These are phyloP conservation scores for Odocoileus virginianus DNA, from an alignment of 2,113 vertebrate genomes.

Conservation along the genomic window DNA sequence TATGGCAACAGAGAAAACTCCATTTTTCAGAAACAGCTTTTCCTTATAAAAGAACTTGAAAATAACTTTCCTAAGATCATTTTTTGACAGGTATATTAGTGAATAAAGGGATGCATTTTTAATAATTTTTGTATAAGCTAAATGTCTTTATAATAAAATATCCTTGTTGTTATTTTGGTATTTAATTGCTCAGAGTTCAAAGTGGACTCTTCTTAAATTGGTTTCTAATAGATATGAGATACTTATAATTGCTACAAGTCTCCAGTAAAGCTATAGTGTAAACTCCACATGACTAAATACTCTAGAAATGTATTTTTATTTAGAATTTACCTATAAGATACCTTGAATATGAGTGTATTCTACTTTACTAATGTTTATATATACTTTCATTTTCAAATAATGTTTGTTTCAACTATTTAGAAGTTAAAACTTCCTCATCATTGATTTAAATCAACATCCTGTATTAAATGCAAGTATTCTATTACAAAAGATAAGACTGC, in stretches of 20 bases:
- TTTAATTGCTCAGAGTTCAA: not conserved
- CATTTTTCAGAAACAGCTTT: not conserved
- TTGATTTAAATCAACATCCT: not conserved
- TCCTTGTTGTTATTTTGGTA: not conserved
- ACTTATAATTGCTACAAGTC: not conserved
- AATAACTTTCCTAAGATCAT: not conserved
- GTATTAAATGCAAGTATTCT: not conserved
- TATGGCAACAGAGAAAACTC: slow-evolving; percentile 37
- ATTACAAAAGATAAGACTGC: not conserved
- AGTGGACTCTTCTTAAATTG: not conserved
- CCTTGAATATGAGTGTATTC: not conserved
- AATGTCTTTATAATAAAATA: not conserved
- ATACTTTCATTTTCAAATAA: slow-evolving; percentile 14
- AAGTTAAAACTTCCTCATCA: not conserved
- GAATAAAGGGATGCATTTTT: slow-evolving; percentile 3
- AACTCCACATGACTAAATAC: not conserved
- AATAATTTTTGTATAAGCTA: not conserved
- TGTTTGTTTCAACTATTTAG: not conserved
- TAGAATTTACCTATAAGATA: slow-evolving; percentile 21
- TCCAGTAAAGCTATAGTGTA: not conserved
- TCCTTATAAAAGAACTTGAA: not conserved
- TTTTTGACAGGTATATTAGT: not conserved
- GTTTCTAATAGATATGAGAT: not conserved
- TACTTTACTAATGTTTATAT: not conserved
- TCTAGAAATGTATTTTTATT: not conserved